Base-by-base conservation (phyloP, 2,888 invertebrate genomes). In the Drosophila tripunctata region DNA sequence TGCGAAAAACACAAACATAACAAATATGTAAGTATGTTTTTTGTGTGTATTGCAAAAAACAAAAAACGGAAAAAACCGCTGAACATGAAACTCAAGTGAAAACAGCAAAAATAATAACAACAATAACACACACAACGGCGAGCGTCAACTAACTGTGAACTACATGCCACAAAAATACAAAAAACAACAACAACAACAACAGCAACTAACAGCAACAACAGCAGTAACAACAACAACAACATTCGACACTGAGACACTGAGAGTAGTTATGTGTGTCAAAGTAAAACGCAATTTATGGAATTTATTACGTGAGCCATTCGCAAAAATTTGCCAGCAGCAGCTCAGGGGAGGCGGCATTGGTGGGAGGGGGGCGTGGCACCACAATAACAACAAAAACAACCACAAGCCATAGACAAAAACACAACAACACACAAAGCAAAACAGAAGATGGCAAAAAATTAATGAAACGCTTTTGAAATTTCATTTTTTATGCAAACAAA, bases 221-320 rank as follows among this genome's bases (percentile, higher is more conserved):
- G 41, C 61, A 71, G 21, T 47, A 48, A 24, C 57, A 65, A 57
- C 67, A 66, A 58, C 65, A 60, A 55, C 60, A 69, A 48, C 61
- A 52, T 65, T 61, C 36, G 57, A 68, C 63, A 66, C 60, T 43
- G 44, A 67, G 51, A 62, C 48, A 54, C 65, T 61, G 52, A 63
- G 43, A 50, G 64, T 54, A 44, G 77, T 73, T 72, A 82, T 85
- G 79, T 82, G 72, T 82, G 85, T 85, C 81, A 82, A 82, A 82
- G 83, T 82, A 82, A 85, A 85, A 82, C 81, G 85, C 81, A 82
- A 82, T 85, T 82, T 82, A 75, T 82, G 79, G 79, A 78, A 79
- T 85, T 82, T 82, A 82, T 82, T 82, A 85, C 81, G 81, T 85
- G 83, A 82, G 69, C 76, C 75, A 78, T 73, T 84, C 73, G 84